These are phyloP conservation scores for Tretioscincus oriximinensis DNA, from an alignment of 2,113 vertebrate species.

Conservation along the genomic window DNA sequence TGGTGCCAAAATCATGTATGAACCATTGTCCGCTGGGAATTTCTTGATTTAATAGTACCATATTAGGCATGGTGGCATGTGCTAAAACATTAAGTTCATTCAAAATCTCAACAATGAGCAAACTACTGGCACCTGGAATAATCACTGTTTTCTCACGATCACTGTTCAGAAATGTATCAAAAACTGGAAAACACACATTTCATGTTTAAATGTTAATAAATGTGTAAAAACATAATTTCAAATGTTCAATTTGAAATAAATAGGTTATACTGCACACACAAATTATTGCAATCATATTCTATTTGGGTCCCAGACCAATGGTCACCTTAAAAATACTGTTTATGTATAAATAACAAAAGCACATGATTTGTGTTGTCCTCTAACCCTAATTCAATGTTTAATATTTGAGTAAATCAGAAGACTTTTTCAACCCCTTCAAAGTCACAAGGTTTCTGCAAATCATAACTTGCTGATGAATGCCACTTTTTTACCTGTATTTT, in stretches of 20 bases:
- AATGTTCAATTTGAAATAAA: neutral
- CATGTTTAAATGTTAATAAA: neutral
- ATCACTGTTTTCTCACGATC: constrained; percentile 55
- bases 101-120: constrained; percentile 38
- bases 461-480: no score
- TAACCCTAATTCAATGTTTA: no score
- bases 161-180: constrained; percentile 22
- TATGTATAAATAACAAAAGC: neutral
- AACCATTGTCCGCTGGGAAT: constrained; percentile 34
- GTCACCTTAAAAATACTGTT: neutral
- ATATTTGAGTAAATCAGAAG: no score
- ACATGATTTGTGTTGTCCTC: neutral
- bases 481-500: no score
- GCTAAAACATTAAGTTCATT: constrained; percentile 20
- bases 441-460: no score
- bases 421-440: no score
- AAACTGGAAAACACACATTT: neutral
- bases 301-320: neutral
- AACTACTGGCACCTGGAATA: constrained; percentile 55
- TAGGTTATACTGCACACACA: neutral
- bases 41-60: accelerated
- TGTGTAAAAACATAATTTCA: neutral
- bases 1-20: constrained; percentile 48
- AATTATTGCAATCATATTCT: neutral
- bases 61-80: constrained; percentile 34